Conservation (phyloP, 1,140 invertebrate genomes). For the Diorhabda carinulata region DNA sequence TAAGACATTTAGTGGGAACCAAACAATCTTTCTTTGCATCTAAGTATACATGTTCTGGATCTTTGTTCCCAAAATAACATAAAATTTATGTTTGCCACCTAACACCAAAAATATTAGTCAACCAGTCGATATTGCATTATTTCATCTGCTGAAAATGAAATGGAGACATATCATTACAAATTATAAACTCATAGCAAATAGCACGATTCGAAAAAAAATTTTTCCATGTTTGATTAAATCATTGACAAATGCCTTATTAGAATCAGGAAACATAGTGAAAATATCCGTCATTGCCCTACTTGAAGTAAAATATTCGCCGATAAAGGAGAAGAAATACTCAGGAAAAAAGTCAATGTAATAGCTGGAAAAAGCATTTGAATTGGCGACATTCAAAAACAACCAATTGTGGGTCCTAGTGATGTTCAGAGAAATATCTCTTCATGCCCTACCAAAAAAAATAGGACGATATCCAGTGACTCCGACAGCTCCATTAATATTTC, state of each 20-base stretch:
- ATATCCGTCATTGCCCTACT: conserved; percentile 20
- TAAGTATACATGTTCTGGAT: too few species aligned
- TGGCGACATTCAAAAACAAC: conserved; percentile 6
- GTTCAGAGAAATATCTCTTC: not conserved
- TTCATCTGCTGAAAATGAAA: too few species aligned
- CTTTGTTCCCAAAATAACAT: too few species aligned
- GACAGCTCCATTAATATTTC: conserved; percentile 9
- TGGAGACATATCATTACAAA: too few species aligned
- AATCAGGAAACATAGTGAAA: conserved; percentile 22
- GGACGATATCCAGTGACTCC: conserved; percentile 10
- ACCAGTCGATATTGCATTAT: too few species aligned
- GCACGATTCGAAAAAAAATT: conserved; percentile 26
- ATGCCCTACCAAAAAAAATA: not conserved
- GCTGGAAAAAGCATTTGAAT: conserved; percentile 13
- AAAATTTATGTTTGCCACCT: too few species aligned
- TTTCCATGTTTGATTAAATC: conserved; percentile 34
- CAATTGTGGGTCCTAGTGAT: conserved; percentile 9
- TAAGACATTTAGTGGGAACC: too few species aligned
- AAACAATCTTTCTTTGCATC: too few species aligned
- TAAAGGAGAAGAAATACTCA: not conserved
- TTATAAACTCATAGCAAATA: conserved; percentile 20
- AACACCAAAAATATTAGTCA: too few species aligned
- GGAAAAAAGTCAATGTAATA: conserved; percentile 14
- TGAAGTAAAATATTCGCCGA: conserved; percentile 9
- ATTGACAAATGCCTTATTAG: conserved; percentile 19